Conservation (phyloP, 2,113 vertebrate species). For the Rhipidura dahli region DNA sequence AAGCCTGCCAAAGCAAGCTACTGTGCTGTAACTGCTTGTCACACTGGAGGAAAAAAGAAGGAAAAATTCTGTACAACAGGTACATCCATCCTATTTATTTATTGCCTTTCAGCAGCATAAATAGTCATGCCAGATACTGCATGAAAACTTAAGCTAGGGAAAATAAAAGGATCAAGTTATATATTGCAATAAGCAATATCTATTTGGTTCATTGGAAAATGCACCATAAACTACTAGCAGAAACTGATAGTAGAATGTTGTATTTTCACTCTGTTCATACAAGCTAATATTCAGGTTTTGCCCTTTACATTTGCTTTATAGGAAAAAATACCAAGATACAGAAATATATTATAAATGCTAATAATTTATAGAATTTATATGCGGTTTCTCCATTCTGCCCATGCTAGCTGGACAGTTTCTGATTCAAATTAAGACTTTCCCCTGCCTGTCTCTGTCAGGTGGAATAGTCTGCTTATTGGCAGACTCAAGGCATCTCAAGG, state of each 20-base stretch:
- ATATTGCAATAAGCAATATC: not conserved
- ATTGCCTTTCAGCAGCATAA: not conserved
- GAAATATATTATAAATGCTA: not conserved
- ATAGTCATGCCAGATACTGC: not conserved
- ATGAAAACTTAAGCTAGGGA: not conserved
- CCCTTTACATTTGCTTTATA: not conserved
- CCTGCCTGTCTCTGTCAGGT: too few relatives aligned
- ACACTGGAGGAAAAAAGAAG: not conserved
- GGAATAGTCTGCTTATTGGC: not conserved
- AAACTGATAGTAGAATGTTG: not conserved
- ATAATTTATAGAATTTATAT: not conserved
- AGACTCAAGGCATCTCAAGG: not conserved
- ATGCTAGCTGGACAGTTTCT: not conserved
- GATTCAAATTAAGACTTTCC: not conserved
- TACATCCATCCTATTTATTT: not conserved
- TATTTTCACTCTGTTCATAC: not conserved
- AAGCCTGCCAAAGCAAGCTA: not conserved
- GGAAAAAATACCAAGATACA: not conserved
- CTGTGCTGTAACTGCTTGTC: not conserved
- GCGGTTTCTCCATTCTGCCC: not conserved
- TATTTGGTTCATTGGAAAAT: not conserved
- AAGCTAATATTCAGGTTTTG: not conserved
- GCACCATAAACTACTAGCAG: not conserved
- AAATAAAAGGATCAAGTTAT: not conserved
- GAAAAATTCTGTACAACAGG: not conserved